Evolutionary conservation across 2,113 vertebrate species (phyloP).

Genomic region (Brevimyrus niger): DNA sequence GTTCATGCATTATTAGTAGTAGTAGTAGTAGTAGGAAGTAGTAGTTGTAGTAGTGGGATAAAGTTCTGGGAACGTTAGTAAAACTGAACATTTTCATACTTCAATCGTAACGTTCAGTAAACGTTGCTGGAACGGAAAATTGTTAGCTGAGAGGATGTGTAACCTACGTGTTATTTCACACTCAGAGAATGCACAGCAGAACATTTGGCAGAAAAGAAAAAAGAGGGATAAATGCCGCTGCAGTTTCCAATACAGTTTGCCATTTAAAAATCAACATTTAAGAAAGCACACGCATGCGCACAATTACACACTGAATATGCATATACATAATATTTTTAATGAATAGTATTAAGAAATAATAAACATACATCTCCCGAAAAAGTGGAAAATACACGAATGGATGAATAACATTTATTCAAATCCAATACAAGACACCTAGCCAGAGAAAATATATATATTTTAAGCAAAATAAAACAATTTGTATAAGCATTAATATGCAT

Average conservation of each 20-base stretch:
- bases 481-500: neutral
- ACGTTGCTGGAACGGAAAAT: neutral
- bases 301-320: neutral
- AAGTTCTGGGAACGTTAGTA: neutral
- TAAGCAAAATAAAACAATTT: neutral
- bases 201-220: neutral
- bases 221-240: neutral
- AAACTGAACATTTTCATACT: neutral
- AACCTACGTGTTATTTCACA: neutral
- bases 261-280: neutral
- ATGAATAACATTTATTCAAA: neutral
- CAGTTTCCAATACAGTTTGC: neutral
- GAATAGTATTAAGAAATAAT: neutral
- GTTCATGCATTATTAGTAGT: neutral
- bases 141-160: neutral
- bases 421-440: neutral
- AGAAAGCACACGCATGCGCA: neutral
- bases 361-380: neutral
- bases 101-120: neutral
- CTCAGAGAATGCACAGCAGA: neutral
- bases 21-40: neutral
- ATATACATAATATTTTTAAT: neutral
- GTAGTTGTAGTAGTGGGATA: neutral
- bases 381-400: neutral
- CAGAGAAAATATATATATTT: neutral